Evolutionary conservation across 2,888 invertebrate species (phyloP), one percentile per base, ranked within the genome.

Genomic region (Drosophila mimetica): DNA sequence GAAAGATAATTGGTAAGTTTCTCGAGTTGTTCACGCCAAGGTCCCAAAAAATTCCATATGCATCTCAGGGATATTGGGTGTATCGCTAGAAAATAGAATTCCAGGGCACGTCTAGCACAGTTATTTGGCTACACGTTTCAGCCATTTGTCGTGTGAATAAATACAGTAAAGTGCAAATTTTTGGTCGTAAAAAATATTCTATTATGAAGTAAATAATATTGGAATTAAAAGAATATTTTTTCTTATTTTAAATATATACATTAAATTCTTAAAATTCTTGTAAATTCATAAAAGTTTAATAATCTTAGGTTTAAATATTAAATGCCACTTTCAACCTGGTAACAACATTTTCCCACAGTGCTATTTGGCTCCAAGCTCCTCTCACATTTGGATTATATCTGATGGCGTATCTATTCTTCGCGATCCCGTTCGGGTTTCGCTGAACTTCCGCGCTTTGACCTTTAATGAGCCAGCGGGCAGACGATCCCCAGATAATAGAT

Each of bases 1-100:
- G 91, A 69, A 82, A 79, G 74, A 77, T 91, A 74, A 75, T 91
- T 75, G 86, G 91, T 91, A 83, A 89, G 91, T 89, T 1, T 4
- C 28, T 5, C 18, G 20, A 59, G 42, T 13, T 1, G 7, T 18
- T 2, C 25, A 14, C 4, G 5, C 18, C 32, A 44, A 36, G 34
- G 34, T n/a, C 18, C 20, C 28, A 13, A 22, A 18, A 1, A 36
- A 28, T 39, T 39, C 51, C 2, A 18, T 39, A 42, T 51, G 37
- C 52, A 8, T 8, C 13, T 32, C 59, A 63, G 46, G 34, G 39
- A 57, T 83, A 46, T 81, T 65, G 82, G 82, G 82, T 85, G 73
- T 54, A 11, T 4, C 39, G 1, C 55, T 46, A 57, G 34, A 44
- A 50, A 50, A 57, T 41, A 48, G 50, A 71, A 53, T 39, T 42